Evolutionary conservation across 1,140 invertebrate species (phyloP).

Genomic region (Chrysopa pallens): DNA sequence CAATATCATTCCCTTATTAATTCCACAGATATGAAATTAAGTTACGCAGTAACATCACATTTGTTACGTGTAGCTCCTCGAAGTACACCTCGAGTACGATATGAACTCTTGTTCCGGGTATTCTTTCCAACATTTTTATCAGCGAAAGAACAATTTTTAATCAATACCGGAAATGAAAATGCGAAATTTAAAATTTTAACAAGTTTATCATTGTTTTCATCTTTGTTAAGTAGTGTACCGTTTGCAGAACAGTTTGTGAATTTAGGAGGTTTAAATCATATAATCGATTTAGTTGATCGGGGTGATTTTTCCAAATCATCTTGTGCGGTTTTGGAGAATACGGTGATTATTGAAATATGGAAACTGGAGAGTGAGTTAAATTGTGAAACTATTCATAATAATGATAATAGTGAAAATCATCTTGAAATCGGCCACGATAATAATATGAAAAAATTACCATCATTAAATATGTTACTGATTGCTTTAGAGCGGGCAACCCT

Average conservation of each 20-base stretch:
- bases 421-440: conserved; percentile 16
- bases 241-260: conserved; percentile 39
- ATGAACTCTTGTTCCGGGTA: conserved; percentile 35
- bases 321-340: conserved; percentile 39
- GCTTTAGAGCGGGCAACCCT: conserved; percentile 27
- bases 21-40: conserved; percentile 31
- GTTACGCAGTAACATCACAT: conserved; percentile 34
- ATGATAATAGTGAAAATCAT: background rate
- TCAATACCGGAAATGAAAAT: conserved; percentile 21
- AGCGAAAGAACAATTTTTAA: conserved; percentile 26
- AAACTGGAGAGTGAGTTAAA: conserved; percentile 21
- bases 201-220: conserved; percentile 38
- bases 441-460: conserved; percentile 22
- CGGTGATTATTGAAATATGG: conserved; percentile 37
- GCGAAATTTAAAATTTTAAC: conserved; percentile 37
- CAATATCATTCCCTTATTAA: conserved; percentile 34
- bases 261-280: conserved; percentile 31
- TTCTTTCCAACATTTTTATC: conserved; percentile 40
- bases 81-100: conserved; percentile 29
- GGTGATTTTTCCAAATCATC: conserved; percentile 34
- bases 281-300: conserved; percentile 29
- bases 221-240: conserved; percentile 29
- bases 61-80: conserved; percentile 34
- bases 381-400: conserved; percentile 7
- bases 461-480: conserved; percentile 30